Conservation (phyloP, 2,797 vertebrate species). For the Thripadectes ignobilis region DNA sequence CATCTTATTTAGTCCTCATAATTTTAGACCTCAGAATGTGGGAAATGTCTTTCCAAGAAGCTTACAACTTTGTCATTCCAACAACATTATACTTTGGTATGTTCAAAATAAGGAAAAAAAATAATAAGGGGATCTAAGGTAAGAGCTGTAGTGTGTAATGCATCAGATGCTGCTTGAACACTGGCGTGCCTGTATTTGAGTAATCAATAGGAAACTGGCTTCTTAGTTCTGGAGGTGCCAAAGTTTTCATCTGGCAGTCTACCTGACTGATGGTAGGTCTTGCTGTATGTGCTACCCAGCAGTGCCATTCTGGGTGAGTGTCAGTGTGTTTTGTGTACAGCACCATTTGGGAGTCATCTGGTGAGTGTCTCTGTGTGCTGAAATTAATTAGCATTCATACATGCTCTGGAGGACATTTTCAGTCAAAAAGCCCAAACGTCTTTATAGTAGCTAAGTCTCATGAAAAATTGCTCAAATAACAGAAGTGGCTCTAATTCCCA, state of each 20-base stretch:
- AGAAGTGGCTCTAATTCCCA: not conserved
- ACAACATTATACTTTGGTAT: not conserved
- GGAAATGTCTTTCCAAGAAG: not conserved
- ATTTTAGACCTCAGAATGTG: not conserved
- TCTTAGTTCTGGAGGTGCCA: not conserved
- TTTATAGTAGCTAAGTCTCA: not conserved
- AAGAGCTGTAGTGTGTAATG: not conserved
- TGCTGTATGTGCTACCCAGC: not conserved
- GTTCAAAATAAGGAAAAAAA: not conserved
- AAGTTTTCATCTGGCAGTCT: not conserved
- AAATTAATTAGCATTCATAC: not conserved
- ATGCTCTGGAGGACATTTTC: not conserved
- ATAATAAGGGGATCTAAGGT: not conserved
- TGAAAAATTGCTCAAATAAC: not conserved
- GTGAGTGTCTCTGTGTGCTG: not conserved
- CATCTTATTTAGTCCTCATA: not conserved
- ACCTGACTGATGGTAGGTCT: not conserved
- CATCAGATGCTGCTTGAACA: not conserved
- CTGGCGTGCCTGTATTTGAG: not conserved
- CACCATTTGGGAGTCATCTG: not conserved
- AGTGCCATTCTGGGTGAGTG: not conserved
- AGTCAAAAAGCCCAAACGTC: not conserved
- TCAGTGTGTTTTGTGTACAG: not conserved
- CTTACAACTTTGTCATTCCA: not conserved
- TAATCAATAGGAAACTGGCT: not conserved